phyloP scores from a whole-genome alignment of 2,113 vertebrate species.

The Dromaius novaehollandiae region DNA sequence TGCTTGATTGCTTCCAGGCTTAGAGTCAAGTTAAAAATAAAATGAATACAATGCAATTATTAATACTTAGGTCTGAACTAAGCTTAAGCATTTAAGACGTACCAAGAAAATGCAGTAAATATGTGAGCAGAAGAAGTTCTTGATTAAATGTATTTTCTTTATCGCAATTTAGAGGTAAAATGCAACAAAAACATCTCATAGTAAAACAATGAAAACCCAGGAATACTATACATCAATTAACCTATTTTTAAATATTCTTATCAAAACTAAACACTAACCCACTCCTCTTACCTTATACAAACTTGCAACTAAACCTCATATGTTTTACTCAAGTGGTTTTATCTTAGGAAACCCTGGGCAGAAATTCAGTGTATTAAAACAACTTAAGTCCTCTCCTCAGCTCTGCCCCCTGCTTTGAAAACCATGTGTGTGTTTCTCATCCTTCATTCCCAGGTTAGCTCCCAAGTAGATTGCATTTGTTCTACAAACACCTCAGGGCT shows the following conservation, averaged over 20 bases:
- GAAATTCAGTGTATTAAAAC: neutral
- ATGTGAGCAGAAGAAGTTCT: neutral
- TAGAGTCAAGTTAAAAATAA: slow-evolving; percentile 42
- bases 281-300: neutral
- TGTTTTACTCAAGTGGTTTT: neutral
- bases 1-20: slow-evolving; percentile 33
- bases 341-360: neutral
- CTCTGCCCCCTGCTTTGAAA: neutral
- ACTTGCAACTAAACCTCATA: neutral
- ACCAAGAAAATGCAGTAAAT: fast-evolving
- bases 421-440: neutral
- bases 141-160: neutral
- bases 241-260: neutral
- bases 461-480: neutral
- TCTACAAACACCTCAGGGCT: neutral
- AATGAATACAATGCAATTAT: neutral
- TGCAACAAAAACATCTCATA: neutral
- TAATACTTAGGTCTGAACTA: neutral
- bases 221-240: neutral
- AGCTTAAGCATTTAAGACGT: neutral
- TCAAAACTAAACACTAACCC: neutral
- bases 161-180: neutral
- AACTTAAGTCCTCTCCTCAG: neutral
- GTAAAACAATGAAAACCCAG: neutral
- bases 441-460: neutral